phyloP scores from a whole-genome alignment of 2,797 vertebrate genomes.

The Onychomys torridus region DNA sequence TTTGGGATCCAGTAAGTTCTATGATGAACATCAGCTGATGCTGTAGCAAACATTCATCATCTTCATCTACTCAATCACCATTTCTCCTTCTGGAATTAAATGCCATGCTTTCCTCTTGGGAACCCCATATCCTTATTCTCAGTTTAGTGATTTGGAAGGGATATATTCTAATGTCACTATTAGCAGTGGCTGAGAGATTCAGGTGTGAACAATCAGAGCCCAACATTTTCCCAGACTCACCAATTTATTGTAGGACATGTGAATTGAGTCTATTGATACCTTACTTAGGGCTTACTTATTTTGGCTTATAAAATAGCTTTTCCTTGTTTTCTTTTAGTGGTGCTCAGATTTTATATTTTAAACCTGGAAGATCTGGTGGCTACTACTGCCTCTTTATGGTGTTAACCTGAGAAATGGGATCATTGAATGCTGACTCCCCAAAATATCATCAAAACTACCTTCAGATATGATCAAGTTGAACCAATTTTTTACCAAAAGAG shows the following conservation, averaged over 20 bases:
- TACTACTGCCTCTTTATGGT: background rate
- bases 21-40: background rate
- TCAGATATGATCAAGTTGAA: background rate
- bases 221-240: background rate
- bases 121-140: background rate
- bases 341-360: slow-evolving; percentile 6
- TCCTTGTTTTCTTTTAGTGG: background rate
- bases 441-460: background rate
- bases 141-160: background rate
- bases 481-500: background rate
- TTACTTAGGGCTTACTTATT: background rate
- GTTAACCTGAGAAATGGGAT: background rate
- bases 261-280: background rate
- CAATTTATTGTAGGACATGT: background rate
- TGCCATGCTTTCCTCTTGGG: background rate
- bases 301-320: background rate
- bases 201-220: background rate
- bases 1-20: background rate
- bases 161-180: background rate
- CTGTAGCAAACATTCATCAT: background rate
- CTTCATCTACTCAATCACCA: background rate
- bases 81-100: background rate
- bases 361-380: background rate
- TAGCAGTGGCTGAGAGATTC: background rate
- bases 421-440: background rate